These are phyloP conservation scores for Dyspetes luteomarginatus DNA, from an alignment of 2,888 invertebrate species.

Conservation along the genomic window DNA sequence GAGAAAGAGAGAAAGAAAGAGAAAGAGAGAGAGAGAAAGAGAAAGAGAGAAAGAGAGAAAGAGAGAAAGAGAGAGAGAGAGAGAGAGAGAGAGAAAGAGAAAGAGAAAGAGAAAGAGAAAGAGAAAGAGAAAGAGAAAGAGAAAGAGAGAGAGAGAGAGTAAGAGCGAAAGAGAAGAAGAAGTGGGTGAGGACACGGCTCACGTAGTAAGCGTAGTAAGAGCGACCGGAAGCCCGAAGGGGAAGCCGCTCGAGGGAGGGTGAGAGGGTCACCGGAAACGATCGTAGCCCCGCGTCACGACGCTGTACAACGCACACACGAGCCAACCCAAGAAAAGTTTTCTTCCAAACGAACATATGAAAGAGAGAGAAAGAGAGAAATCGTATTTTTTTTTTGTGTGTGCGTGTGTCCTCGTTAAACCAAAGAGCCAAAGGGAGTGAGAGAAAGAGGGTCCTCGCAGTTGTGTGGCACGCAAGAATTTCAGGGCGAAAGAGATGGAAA, in stretches of 20 bases:
- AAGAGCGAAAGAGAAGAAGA: slow-evolving; percentile 27
- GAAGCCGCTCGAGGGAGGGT: slow-evolving; percentile 73
- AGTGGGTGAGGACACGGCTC: slow-evolving; percentile 59
- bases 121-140: slow-evolving; percentile 20
- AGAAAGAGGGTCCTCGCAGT: slow-evolving; percentile 46
- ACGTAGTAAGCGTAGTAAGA: slow-evolving; percentile 78
- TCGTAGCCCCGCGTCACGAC: slow-evolving; percentile 74
- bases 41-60: too few relatives aligned
- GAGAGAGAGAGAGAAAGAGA: slow-evolving; percentile 29
- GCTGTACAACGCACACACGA: slow-evolving; percentile 57
- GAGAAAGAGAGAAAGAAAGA: too few relatives aligned
- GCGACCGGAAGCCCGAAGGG: slow-evolving; percentile 75
- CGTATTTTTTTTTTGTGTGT: slow-evolving; percentile 60
- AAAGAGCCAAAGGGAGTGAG: slow-evolving; percentile 51
- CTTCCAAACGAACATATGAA: slow-evolving; percentile 43
- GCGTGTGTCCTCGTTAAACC: slow-evolving; percentile 59
- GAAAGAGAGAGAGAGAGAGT: slow-evolving; percentile 42
- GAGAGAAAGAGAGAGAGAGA: too few relatives aligned
- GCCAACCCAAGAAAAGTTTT: slow-evolving; percentile 65
- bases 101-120: slow-evolving; percentile 35
- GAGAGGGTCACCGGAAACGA: slow-evolving; percentile 77
- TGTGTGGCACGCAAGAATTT: slow-evolving; percentile 50
- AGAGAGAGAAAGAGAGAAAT: slow-evolving; percentile 18
- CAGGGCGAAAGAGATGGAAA: slow-evolving; percentile 37
- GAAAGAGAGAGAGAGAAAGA: too few relatives aligned